Conservation (phyloP, 2,888 invertebrate genomes). For the Coleophora deauratella region DNA sequence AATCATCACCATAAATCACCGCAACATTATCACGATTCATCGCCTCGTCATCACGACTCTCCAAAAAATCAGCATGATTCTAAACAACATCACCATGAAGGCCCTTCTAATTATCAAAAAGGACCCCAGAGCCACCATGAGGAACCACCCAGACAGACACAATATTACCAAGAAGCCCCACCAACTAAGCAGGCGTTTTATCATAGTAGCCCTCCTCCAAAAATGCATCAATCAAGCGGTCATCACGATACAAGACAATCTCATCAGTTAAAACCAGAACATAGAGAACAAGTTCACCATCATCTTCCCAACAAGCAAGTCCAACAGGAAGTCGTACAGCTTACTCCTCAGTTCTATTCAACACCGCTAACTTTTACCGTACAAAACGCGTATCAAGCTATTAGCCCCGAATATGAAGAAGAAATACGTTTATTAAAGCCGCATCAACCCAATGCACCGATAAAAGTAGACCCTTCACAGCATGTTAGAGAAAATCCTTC, state of each 20-base stretch:
- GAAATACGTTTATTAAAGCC: constrained; percentile 35
- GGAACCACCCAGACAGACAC: constrained; percentile 4
- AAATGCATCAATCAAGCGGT: constrained; percentile 1
- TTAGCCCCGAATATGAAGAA: constrained; percentile 45
- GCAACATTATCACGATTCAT: neutral
- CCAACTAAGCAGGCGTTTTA: neutral
- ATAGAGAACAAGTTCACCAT: constrained; percentile 20
- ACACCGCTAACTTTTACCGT: constrained; percentile 18
- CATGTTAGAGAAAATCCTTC: constrained; percentile 25
- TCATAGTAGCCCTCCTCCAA: neutral
- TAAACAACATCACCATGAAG: constrained; percentile 3
- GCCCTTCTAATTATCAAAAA: neutral
- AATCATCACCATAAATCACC: constrained; percentile 1
- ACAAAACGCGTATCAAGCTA: constrained; percentile 28
- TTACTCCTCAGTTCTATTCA: constrained; percentile 18
- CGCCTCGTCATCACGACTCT: neutral
- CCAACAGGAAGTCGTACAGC: constrained; percentile 10
- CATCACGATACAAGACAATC: constrained; percentile 1
- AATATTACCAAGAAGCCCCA: neutral
- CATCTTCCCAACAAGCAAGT: constrained; percentile 12
- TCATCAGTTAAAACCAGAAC: constrained; percentile 20
- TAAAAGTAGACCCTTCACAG: constrained; percentile 45
- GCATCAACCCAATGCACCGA: constrained; percentile 27
- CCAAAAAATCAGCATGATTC: neutral
- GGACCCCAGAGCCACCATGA: neutral